Evolutionary conservation across 2,888 invertebrate species (phyloP).

Genomic region (Dolichomitus sp.): DNA sequence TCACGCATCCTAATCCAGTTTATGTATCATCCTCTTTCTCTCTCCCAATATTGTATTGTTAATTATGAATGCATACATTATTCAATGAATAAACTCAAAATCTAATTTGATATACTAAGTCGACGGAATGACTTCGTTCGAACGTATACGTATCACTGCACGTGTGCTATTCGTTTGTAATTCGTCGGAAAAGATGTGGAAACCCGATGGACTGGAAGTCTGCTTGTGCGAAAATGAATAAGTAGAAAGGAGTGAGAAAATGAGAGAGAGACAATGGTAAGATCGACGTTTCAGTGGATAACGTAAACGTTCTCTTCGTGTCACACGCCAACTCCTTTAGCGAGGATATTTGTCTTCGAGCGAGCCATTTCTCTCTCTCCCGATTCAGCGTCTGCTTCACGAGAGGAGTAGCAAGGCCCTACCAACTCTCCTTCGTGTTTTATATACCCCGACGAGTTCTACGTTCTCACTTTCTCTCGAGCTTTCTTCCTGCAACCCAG

Average conservation of each 20-base stretch:
- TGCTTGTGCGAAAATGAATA: slow-evolving; percentile 27
- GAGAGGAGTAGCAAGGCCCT: slow-evolving; percentile 23
- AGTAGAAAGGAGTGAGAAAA: slow-evolving; percentile 63
- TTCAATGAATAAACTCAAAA: slow-evolving; percentile 45
- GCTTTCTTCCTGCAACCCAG: slow-evolving; percentile 31
- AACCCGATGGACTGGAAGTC: not conserved
- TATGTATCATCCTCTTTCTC: slow-evolving; percentile 16
- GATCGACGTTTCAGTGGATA: slow-evolving; percentile 65
- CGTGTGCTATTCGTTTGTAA: slow-evolving; percentile 42
- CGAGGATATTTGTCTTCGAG: slow-evolving; percentile 65
- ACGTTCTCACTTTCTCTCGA: slow-evolving; percentile 44
- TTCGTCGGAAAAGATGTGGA: slow-evolving; percentile 17
- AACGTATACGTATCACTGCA: slow-evolving; percentile 25
- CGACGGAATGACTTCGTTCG: slow-evolving; percentile 39
- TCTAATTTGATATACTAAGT: slow-evolving; percentile 29
- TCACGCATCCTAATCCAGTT: slow-evolving; percentile 25
- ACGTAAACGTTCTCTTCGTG: slow-evolving; percentile 63
- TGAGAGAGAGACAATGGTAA: slow-evolving; percentile 33
- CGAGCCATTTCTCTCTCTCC: slow-evolving; percentile 62
- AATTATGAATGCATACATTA: slow-evolving; percentile 50
- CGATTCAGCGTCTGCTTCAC: slow-evolving; percentile 53
- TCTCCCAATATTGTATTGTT: slow-evolving; percentile 47
- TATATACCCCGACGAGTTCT: slow-evolving; percentile 23
- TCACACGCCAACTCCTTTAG: slow-evolving; percentile 66
- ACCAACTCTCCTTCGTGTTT: slow-evolving; percentile 22